Evolutionary conservation across 2,888 invertebrate genomes (phyloP), one percentile per base, ranked within the genome.

Genomic region (Digitonthophagus gazella): DNA sequence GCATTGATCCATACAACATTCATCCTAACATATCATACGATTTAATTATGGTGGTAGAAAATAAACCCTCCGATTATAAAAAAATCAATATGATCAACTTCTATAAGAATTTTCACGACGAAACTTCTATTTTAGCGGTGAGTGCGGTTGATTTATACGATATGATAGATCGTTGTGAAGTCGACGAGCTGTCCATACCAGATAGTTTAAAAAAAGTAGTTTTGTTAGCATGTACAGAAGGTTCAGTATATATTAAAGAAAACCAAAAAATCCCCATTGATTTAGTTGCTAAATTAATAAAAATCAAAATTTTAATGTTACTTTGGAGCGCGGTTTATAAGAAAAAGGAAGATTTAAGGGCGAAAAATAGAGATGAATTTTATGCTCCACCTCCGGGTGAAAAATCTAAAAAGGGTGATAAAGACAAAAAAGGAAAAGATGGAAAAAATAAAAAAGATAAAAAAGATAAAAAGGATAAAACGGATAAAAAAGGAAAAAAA

Each of bases 21-120:
- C 65, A 70, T 66, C 67, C 67, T 11, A 66, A 63, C 54, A 19
- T 67, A 54, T 55, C 58, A 15, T 70, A 65, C 55, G 68, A 68
- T 55, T 57, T 70, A 44, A n/a, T 70, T 55, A 65, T 70, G 64
- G 55, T 56, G 2, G 68, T 64, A 6, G 70, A 70, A 70, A 66
- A 70, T 15, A 44, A 28, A n/a, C 58, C 66, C 4, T 5, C n/a
- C 5, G 68, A 58, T 55, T 66, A 44, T 8, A 63, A 63, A n/a
- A 66, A 58, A 55, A 20, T 70, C 11, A 68, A 65, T 20, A 67
- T 70, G 68, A 19, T 70, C 3, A 15, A 68, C 15, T 57, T 64
- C 15, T 66, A 64, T 57, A 65, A 65, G 14, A 18, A 14, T 3
- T 65, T 69, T 22, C 8, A 61, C 58, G 61, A 58, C n/a, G 64